Evolutionary conservation across 1,140 invertebrate species (phyloP), one percentile per base, ranked within the genome.

Genomic region (Trichonephila clavipes): DNA sequence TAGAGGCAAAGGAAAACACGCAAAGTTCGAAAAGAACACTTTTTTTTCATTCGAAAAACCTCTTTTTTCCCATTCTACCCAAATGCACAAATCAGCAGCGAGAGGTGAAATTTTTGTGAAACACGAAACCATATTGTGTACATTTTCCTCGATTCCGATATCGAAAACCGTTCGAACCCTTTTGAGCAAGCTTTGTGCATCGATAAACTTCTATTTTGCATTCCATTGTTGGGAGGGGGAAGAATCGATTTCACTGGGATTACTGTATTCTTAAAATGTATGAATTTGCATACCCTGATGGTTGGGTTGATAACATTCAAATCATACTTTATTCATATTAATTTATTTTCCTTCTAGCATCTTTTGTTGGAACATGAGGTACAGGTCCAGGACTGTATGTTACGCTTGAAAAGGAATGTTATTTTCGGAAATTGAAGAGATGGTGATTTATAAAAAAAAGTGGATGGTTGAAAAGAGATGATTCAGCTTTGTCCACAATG

Each of bases 161-260:
- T 88, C 62, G 87, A 40, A 88, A 88, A 88, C 87, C 87, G 87
- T 88, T 88, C 87, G 87, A 88, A 66, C 40, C 6, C 87, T 88
- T 88, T 88, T 88, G 28, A 88, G 62, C 87, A 34, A 72, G 51
- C 34, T 3, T 34, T 72, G 40, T 58, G 62, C 40, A 69, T 88
- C 87, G 87, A 88, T 88, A 88, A 88, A 88, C 87, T 88, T 72
- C 61, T 34, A 88, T 72, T 88, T 88, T 64, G 61, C 61, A 88
- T 69, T 28, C 18, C 28, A 88, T 88, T 88, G 87, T 88, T 66
- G 61, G 4, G 61, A 51, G n/a, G 40, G 28, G 12, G 34, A 12
- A n/a, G 64, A 86, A 61, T 87, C 59, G 58, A 87, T 59, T 86
- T 86, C 83, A 77, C 14, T 51, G 7, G 51, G 51, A 51, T 10